Conservation (phyloP, 2,888 invertebrate species). For the Zaprionus bogoriensis region DNA sequence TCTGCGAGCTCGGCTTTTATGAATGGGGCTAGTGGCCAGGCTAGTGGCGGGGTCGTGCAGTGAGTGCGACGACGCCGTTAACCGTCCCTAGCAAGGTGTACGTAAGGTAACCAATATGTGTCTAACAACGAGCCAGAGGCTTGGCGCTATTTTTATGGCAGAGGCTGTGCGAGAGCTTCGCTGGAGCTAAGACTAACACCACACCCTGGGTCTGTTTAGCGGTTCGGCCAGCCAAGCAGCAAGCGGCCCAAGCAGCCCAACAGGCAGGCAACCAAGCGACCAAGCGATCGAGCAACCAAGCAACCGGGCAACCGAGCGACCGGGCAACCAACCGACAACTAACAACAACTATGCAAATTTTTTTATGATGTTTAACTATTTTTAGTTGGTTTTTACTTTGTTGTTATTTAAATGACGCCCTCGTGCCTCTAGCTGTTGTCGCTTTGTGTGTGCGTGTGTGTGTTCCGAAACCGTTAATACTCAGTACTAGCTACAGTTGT, state of each 20-base stretch:
- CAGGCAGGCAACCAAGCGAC: slow-evolving; percentile 51
- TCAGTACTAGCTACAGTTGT: slow-evolving; percentile 3
- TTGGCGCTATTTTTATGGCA: slow-evolving; percentile 69
- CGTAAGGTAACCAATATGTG: slow-evolving; percentile 44
- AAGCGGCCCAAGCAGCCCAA: slow-evolving; percentile 10
- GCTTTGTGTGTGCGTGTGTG: slow-evolving; percentile 19
- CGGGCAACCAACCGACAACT: slow-evolving; percentile 60
- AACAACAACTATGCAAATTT: slow-evolving; percentile 76
- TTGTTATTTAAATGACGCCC: slow-evolving; percentile 76
- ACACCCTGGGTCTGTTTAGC: slow-evolving; percentile 36
- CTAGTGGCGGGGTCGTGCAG: too few relatives aligned
- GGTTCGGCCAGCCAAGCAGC: slow-evolving; percentile 19
- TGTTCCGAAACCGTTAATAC: slow-evolving; percentile 34
- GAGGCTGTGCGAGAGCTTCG: slow-evolving; percentile 34
- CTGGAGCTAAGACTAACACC: slow-evolving; percentile 20
- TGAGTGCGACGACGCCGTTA: slow-evolving; percentile 32
- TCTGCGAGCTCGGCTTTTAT: not conserved
- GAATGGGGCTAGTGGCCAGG: too few relatives aligned
- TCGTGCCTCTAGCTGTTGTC: slow-evolving; percentile 39
- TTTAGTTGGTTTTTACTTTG: slow-evolving; percentile 69
- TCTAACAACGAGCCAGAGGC: slow-evolving; percentile 61
- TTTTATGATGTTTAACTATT: slow-evolving; percentile 74
- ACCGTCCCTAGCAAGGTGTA: slow-evolving; percentile 27
- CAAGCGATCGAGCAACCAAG: slow-evolving; percentile 31
- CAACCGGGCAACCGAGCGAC: slow-evolving; percentile 45